Percentiles rank a stretch among this genome's conserved stretches.
phyloP scores from a whole-genome alignment of 2,888 invertebrate species.

The Tenthredo mesomela region DNA sequence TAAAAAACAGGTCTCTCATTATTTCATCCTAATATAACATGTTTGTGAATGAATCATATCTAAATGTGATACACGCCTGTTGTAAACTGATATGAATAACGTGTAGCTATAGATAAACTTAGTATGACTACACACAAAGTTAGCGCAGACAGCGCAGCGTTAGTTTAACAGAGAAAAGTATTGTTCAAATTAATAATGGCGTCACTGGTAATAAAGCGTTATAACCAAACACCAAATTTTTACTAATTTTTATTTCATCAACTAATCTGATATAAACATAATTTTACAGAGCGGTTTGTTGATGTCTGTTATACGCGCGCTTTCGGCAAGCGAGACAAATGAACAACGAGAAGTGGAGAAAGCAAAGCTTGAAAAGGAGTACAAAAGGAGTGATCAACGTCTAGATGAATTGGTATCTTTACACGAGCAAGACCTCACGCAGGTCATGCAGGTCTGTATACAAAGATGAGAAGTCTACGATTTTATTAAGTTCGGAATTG shows the following conservation, averaged over 20 bases:
- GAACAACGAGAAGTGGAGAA: constrained; percentile 96
- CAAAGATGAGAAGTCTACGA: background rate
- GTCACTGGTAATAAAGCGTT: background rate
- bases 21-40: background rate
- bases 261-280: constrained; percentile 10
- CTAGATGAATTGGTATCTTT: constrained; percentile 93
- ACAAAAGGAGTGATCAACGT: constrained; percentile 92
- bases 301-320: constrained; percentile 96
- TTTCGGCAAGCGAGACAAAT: constrained; percentile 96
- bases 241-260: background rate
- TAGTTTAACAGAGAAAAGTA: background rate
- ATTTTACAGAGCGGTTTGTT: constrained; percentile 88
- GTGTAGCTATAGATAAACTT: constrained; percentile 1
- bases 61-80: background rate
- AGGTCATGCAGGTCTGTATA: constrained; percentile 84
- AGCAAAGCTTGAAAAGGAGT: constrained; percentile 95
- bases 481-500: background rate
- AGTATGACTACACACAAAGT: background rate
- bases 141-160: background rate
- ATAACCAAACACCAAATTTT: background rate
- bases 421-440: constrained; percentile 92
- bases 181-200: background rate
- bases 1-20: background rate
- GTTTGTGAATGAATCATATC: constrained; percentile 7
- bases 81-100: constrained; percentile 33